A percentile compares a stretch with the other conserved stretches of the same genome.
Evolutionary conservation across 2,888 invertebrate genomes (phyloP).

Genomic region (Synergus umbraculus): DNA sequence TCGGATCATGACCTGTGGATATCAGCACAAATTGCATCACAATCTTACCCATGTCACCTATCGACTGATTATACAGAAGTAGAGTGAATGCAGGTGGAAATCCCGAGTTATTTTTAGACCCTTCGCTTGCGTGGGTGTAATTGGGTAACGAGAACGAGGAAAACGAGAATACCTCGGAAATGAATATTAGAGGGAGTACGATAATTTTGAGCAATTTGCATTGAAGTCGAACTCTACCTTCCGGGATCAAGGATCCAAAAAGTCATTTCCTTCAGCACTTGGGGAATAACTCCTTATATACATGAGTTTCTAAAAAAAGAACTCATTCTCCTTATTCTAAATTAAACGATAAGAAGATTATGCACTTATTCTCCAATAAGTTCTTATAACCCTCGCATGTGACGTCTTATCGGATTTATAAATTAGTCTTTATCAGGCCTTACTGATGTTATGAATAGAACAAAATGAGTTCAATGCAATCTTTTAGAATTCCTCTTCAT

Average conservation of each 20-base stretch:
- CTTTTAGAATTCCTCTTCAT: not conserved
- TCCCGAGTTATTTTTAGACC: conserved; percentile 19
- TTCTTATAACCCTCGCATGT: not conserved
- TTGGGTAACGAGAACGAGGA: conserved; percentile 38
- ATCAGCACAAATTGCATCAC: not conserved
- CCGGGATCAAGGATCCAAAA: not conserved
- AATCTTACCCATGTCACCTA: not conserved
- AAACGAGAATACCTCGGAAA: conserved; percentile 14
- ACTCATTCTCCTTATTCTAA: not conserved
- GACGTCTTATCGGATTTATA: not conserved
- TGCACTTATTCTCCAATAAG: not conserved
- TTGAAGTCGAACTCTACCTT: not conserved
- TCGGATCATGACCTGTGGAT: conserved; percentile 3
- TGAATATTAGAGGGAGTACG: not conserved
- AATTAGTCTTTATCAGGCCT: not conserved
- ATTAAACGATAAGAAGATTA: not conserved
- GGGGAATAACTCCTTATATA: not conserved
- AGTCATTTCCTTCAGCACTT: not conserved
- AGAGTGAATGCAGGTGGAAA: conserved; percentile 14
- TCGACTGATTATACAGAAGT: not conserved
- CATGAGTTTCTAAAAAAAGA: not conserved
- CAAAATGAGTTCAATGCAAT: not conserved
- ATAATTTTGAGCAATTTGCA: not conserved
- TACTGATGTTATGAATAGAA: not conserved
- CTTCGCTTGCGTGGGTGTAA: conserved; percentile 35